Percentiles rank a stretch among this genome's conserved stretches.
phyloP scores from a whole-genome alignment of 2,113 vertebrate species.

The Lophius piscatorius region DNA sequence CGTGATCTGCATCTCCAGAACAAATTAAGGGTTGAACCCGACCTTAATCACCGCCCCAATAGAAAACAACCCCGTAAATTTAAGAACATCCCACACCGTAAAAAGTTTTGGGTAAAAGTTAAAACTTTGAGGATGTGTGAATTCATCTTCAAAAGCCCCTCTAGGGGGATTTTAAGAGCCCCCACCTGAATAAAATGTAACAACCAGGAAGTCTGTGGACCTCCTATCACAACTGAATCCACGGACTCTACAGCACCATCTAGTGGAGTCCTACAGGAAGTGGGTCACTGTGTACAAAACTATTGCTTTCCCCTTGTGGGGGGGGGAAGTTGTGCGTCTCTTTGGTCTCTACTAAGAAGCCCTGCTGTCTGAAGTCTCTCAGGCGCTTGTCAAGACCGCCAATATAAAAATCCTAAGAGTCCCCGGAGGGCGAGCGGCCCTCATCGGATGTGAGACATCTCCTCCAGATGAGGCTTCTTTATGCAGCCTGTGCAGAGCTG shows the following conservation, averaged over 20 bases:
- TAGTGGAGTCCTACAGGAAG: constrained; percentile 24
- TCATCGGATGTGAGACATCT: constrained; percentile 86
- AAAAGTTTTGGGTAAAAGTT: too few species aligned
- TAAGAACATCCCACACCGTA: too few species aligned
- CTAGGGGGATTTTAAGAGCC: neutral
- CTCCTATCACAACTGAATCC: neutral
- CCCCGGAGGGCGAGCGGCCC: constrained; percentile 20
- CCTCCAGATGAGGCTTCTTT: constrained; percentile 84
- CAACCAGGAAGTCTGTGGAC: neutral
- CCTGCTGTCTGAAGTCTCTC: constrained; percentile 8
- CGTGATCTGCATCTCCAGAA: neutral
- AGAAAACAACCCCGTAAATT: neutral
- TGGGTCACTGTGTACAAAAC: constrained; percentile 5
- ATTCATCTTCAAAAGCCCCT: too few species aligned
- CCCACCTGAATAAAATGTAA: neutral
- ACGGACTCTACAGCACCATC: constrained; percentile 36
- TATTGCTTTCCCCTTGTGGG: neutral
- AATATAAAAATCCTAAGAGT: constrained; percentile 35
- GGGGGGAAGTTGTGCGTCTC: neutral
- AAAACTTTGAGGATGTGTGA: too few species aligned
- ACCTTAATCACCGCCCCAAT: neutral
- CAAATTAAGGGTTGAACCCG: neutral
- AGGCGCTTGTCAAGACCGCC: constrained; percentile 31
- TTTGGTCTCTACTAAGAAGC: constrained; percentile 18
- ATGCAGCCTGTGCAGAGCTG: constrained; percentile 87